Percentiles rank a stretch among this genome's conserved stretches.
Evolutionary conservation across 1,140 invertebrate genomes (phyloP).

Genomic region (Microplitis demolitor): DNA sequence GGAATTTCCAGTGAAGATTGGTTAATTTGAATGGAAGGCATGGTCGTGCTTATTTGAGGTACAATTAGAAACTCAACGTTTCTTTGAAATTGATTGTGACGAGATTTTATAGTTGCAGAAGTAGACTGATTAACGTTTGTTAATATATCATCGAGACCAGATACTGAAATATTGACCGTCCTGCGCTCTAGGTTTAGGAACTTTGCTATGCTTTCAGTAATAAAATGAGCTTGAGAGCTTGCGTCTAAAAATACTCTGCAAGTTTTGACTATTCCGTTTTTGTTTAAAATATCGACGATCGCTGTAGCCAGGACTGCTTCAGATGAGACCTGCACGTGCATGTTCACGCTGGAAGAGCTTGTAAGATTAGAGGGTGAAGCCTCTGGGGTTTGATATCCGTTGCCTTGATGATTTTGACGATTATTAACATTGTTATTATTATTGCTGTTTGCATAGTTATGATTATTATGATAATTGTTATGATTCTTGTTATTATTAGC

Average conservation of each 20-base stretch:
- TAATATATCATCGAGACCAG: too few species aligned
- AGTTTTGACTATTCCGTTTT: conserved; percentile 3
- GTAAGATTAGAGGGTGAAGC: background rate
- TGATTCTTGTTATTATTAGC: too few species aligned
- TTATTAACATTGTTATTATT: too few species aligned
- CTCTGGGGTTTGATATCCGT: background rate
- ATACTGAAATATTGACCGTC: too few species aligned
- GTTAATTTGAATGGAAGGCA: too few species aligned
- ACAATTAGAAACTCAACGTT: too few species aligned
- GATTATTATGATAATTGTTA: too few species aligned
- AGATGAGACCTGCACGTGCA: conserved; percentile 1
- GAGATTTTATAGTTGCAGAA: too few species aligned
- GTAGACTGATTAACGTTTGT: too few species aligned
- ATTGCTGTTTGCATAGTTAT: too few species aligned
- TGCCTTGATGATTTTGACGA: background rate
- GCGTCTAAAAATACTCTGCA: conserved; percentile 29
- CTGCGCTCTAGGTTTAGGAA: conserved; percentile 5
- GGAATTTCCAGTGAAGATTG: conserved; percentile 19
- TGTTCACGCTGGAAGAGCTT: background rate
- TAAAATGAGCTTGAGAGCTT: conserved; percentile 19
- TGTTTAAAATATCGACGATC: conserved; percentile 15
- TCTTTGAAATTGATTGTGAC: too few species aligned
- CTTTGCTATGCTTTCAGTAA: conserved; percentile 21
- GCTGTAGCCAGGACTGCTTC: conserved; percentile 16
- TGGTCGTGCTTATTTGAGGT: too few species aligned